Evolutionary conservation across 1,140 invertebrate species (phyloP).

Genomic region (Matsumurasca onukii): DNA sequence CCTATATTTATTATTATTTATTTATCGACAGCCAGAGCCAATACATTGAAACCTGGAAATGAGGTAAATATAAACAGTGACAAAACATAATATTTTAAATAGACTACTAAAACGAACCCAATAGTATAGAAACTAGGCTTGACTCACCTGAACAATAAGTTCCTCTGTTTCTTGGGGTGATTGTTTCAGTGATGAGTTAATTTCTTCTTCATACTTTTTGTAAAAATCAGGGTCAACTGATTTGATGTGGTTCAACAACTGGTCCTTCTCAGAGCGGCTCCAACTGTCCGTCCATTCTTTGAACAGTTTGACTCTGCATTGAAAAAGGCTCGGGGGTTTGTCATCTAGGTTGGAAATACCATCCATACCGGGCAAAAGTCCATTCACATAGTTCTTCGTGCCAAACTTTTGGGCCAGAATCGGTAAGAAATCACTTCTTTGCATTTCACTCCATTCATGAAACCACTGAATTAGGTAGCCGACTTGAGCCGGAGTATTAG

Average conservation of each 20-base stretch:
- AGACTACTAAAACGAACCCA: no score
- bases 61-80: no score
- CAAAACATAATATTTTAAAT: no score
- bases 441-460: constrained; percentile 83
- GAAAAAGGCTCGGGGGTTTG: constrained; percentile 81
- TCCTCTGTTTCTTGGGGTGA: constrained; percentile 5
- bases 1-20: no score
- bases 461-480: constrained; percentile 85
- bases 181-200: not conserved
- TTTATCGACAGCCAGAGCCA: no score
- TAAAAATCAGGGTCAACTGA: constrained; percentile 70
- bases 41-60: no score
- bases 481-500: constrained; percentile 62
- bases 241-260: constrained; percentile 64
- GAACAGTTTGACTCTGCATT: constrained; percentile 86
- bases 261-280: constrained; percentile 71
- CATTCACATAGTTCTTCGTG: constrained; percentile 63
- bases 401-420: constrained; percentile 68
- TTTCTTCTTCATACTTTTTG: constrained; percentile 64
- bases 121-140: no score
- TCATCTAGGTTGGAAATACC: constrained; percentile 59
- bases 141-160: not conserved
- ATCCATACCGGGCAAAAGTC: constrained; percentile 68
- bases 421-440: constrained; percentile 78
- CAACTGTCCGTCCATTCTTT: constrained; percentile 83